These are phyloP conservation scores for Podarcis muralis DNA, from an alignment of 2,113 vertebrate species.

Conservation along the genomic window DNA sequence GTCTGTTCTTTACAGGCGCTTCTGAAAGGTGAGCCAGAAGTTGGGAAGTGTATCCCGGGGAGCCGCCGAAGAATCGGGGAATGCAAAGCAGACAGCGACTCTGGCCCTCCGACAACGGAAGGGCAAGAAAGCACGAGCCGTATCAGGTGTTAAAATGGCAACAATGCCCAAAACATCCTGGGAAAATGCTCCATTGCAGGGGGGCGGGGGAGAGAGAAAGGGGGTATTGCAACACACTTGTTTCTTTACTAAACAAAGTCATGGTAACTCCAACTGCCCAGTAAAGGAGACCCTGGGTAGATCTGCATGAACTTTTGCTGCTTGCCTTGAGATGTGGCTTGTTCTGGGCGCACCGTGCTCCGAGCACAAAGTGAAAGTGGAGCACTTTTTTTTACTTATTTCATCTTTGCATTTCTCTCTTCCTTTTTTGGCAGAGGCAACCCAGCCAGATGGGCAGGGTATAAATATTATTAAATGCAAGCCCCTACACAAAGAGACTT, in stretches of 20 bases:
- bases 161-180: neutral
- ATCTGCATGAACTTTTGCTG: neutral
- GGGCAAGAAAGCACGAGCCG: neutral
- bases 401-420: too few relatives aligned
- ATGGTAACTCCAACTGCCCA: neutral
- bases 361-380: neutral
- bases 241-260: slow-evolving; percentile 14
- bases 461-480: neutral
- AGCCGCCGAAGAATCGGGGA: neutral
- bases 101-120: neutral
- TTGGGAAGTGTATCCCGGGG: neutral
- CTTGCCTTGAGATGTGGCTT: neutral
- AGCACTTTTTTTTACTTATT: neutral
- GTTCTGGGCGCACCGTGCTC: too few relatives aligned
- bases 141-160: slow-evolving; percentile 7
- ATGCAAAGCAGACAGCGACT: neutral
- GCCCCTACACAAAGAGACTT: neutral
- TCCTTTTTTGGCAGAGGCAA: neutral
- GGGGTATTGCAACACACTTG: neutral
- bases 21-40: neutral
- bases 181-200: neutral
- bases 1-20: neutral
- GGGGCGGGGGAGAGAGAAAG: neutral
- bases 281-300: neutral
- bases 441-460: too few relatives aligned